Conservation (phyloP, 2,113 vertebrate genomes). For the Eulacestoma nigropectus region DNA sequence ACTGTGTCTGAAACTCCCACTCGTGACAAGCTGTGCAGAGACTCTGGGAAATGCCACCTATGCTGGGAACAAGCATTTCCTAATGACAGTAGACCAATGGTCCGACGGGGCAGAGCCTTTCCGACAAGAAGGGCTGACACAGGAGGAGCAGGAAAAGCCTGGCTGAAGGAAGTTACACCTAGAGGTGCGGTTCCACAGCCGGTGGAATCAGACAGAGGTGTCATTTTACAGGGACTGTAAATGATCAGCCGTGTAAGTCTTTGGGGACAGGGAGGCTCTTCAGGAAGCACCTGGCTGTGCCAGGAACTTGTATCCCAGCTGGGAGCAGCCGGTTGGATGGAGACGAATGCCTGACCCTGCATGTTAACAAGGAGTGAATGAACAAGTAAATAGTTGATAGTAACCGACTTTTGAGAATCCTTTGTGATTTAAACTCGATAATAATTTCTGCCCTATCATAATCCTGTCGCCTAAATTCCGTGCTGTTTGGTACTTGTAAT, state of each 20-base stretch:
- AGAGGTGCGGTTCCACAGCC: not conserved
- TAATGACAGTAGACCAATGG: fast-evolving
- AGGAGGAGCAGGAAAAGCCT: not conserved
- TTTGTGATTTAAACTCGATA: not conserved
- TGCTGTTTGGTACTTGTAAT: fast-evolving
- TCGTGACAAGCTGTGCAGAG: not conserved
- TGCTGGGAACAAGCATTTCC: not conserved
- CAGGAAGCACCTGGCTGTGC: not conserved
- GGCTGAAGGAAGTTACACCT: not conserved
- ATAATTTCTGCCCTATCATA: not conserved
- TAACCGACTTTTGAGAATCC: not conserved
- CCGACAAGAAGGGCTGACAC: not conserved
- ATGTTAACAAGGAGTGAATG: fast-evolving
- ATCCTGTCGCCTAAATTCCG: fast-evolving
- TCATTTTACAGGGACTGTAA: not conserved
- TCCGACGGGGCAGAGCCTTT: not conserved
- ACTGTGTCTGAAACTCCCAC: not conserved
- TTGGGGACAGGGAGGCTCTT: not conserved
- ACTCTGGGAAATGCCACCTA: not conserved
- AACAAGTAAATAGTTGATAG: not conserved
- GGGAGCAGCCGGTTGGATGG: not conserved
- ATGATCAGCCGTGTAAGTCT: fast-evolving
- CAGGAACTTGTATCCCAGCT: not conserved
- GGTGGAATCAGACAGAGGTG: not conserved
- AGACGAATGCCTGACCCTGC: not conserved